phyloP scores from a whole-genome alignment of 2,888 invertebrate species.

The Leptodirus hochenwartii region DNA sequence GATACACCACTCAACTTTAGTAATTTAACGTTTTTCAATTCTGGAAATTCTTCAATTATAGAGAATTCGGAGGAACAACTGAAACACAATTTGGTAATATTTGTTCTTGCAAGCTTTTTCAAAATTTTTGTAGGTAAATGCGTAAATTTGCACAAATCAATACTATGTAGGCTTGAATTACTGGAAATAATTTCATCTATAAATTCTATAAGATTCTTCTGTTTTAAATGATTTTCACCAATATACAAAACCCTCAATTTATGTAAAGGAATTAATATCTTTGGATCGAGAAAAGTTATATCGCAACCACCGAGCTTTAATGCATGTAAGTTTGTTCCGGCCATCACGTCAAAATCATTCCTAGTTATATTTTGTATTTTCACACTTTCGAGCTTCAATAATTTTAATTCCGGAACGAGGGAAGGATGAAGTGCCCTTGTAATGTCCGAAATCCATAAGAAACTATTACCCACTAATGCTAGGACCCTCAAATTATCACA shows the following conservation, averaged over 20 bases:
- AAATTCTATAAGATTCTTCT: conserved; percentile 26
- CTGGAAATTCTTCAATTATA: conserved; percentile 32
- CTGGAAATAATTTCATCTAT: conserved; percentile 27
- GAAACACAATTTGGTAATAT: conserved; percentile 30
- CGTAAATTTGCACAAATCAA: conserved; percentile 36
- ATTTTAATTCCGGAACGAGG: conserved; percentile 29
- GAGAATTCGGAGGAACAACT: conserved; percentile 35
- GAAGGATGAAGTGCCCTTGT: conserved; percentile 27
- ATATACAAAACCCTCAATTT: conserved; percentile 29
- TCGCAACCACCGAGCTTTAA: conserved; percentile 34
- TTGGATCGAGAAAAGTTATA: conserved; percentile 32
- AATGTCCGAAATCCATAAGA: conserved; percentile 28
- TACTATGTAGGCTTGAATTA: conserved; percentile 30
- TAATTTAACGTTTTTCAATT: conserved; percentile 33
- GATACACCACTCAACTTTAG: conserved; percentile 36
- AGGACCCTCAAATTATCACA: conserved; percentile 30
- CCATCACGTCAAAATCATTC: conserved; percentile 30
- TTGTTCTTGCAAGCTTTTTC: conserved; percentile 31
- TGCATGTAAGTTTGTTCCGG: conserved; percentile 26
- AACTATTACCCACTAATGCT: conserved; percentile 36
- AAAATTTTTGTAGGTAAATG: conserved; percentile 32
- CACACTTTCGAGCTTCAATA: conserved; percentile 35
- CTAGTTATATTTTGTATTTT: conserved; percentile 28
- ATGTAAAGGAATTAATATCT: conserved; percentile 30
- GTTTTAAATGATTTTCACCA: conserved; percentile 34